phyloP scores from a whole-genome alignment of 2,888 invertebrate species.

The Pterobdella sp. region DNA sequence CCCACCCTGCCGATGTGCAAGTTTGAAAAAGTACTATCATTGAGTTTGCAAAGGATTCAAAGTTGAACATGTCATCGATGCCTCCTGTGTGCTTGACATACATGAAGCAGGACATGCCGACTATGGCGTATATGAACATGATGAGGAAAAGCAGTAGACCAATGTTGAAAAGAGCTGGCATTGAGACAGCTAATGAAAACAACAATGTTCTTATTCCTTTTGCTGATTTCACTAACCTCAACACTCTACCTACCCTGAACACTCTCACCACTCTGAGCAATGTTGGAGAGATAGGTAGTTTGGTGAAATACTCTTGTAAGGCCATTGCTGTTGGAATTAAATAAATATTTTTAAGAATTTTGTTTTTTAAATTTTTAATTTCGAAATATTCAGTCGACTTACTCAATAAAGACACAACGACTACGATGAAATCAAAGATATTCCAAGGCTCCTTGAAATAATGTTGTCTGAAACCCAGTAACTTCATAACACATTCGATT shows the following conservation, averaged over 20 bases:
- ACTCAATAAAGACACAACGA: constrained; percentile 95
- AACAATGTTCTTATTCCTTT: constrained; percentile 93
- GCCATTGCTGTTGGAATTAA: constrained; percentile 18
- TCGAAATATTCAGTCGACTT: not conserved
- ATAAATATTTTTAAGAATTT: not conserved
- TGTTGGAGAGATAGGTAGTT: constrained; percentile 70
- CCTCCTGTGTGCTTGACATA: constrained; percentile 89
- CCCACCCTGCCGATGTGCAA: constrained; percentile 67
- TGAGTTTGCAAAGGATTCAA: constrained; percentile 94
- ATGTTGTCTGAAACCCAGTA: constrained; percentile 92
- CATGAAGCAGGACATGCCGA: constrained; percentile 99
- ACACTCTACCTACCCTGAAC: constrained; percentile 92
- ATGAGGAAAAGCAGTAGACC: constrained; percentile 92
- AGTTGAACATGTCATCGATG: constrained; percentile 89
- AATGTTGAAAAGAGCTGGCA: constrained; percentile 97
- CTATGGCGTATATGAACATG: constrained; percentile 98
- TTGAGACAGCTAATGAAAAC: constrained; percentile 94
- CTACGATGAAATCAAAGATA: constrained; percentile 96
- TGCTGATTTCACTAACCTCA: constrained; percentile 94
- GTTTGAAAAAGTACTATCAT: constrained; percentile 94
- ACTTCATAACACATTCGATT: constrained; percentile 93
- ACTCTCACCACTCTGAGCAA: constrained; percentile 93
- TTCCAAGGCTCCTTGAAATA: constrained; percentile 99
- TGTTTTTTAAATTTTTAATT: not conserved
- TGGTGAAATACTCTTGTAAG: not conserved